Percentiles rank a stretch among this genome's conserved stretches.
These are phyloP conservation scores for Leptoteleia sp. DNA, from an alignment of 1,140 invertebrate genomes.

Conservation along the genomic window DNA sequence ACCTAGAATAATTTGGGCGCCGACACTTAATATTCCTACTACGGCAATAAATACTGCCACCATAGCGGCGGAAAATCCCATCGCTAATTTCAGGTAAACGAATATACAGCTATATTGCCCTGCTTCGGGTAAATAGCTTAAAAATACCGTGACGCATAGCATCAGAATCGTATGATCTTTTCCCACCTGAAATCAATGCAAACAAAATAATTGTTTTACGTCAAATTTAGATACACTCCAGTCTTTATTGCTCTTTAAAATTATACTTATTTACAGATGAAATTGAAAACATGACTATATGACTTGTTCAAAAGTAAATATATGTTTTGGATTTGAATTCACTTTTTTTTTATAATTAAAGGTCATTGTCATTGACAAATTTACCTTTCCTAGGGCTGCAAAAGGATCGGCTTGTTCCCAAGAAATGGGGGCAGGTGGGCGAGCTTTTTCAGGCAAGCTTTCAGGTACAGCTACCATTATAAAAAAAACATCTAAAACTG, in stretches of 20 bases:
- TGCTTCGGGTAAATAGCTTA: slow-evolving; percentile 98
- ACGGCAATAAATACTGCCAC: slow-evolving; percentile 99
- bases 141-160: slow-evolving; percentile 97
- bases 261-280: no score
- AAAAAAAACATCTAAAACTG: slow-evolving; percentile 98
- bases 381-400: slow-evolving; percentile 84
- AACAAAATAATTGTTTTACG: no score
- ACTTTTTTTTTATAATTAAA: no score
- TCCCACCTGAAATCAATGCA: slow-evolving; percentile 86
- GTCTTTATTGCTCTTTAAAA: no score
- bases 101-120: slow-evolving; percentile 99
- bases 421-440: slow-evolving; percentile 91
- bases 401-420: slow-evolving; percentile 99
- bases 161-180: slow-evolving; percentile 97
- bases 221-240: no score
- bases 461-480: slow-evolving; percentile 99
- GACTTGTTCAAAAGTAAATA: no score
- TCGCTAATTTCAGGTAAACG: slow-evolving; percentile 98
- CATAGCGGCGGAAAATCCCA: slow-evolving; percentile 96
- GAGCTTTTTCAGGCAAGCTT: slow-evolving; percentile 96
- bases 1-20: slow-evolving; percentile 95
- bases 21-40: slow-evolving; percentile 97
- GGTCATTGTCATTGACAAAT: no score
- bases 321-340: no score
- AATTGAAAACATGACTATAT: no score